A percentile compares a stretch with the other conserved stretches of the same genome.
Evolutionary conservation across 2,888 invertebrate species (phyloP).

Genomic region (Lasius platythorax): DNA sequence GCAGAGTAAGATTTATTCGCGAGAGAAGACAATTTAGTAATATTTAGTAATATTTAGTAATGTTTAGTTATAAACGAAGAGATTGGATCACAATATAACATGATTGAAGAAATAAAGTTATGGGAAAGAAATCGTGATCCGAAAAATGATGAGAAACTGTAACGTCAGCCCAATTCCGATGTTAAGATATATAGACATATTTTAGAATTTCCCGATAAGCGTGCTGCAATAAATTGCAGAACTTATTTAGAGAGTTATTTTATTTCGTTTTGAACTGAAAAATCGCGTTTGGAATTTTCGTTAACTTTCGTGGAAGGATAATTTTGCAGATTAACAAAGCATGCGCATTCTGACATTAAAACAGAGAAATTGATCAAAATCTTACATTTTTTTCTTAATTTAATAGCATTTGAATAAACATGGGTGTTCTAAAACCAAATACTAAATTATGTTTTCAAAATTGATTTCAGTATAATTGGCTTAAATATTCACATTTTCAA

Average conservation of each 20-base stretch:
- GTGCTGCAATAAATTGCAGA: constrained; percentile 3
- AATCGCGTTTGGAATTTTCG: background rate
- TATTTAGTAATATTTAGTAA: too few species aligned
- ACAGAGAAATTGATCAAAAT: background rate
- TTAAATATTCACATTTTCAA: background rate
- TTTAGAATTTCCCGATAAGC: background rate
- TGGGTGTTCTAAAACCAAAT: background rate
- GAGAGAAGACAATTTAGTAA: background rate
- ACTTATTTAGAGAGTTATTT: constrained; percentile 11
- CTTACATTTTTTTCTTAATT: background rate
- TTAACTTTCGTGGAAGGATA: background rate
- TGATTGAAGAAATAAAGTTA: background rate
- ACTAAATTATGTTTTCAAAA: background rate
- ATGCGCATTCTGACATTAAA: background rate
- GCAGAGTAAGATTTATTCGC: background rate
- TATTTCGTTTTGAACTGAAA: background rate
- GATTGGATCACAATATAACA: constrained; percentile 5
- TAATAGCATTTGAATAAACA: background rate
- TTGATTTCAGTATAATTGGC: background rate
- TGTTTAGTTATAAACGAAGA: background rate
- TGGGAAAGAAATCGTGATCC: background rate
- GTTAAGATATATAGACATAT: constrained; percentile 22
- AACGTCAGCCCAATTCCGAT: constrained; percentile 1
- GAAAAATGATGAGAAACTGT: background rate
- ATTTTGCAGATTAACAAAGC: background rate